Base-by-base conservation (phyloP, 2,888 invertebrate genomes). In the Colletes collaris region DNA sequence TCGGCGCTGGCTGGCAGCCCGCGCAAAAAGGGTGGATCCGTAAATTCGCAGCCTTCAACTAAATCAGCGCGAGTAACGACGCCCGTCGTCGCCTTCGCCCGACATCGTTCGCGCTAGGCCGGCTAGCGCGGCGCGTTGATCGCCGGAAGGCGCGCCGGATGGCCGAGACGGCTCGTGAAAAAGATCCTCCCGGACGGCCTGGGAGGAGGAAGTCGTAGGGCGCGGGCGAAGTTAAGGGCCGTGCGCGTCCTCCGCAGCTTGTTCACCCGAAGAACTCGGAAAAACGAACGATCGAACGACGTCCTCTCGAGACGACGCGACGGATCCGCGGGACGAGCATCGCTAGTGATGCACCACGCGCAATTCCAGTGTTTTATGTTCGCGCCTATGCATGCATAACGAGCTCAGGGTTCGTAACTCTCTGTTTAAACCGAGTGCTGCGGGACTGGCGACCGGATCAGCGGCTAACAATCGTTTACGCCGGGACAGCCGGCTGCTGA, bases 351-450 rank as follows among this genome's bases (percentile, higher is more conserved):
- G 40, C 46, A 19, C 64, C 52, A 11, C 27, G 58, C 27, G n/a
- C 82, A 81, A 81, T 84, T 81, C 70, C 70, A 60, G 50, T 81
- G 82, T 82, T 84, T 87, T 86, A 88, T 86, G 87, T 62, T 84
- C 83, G 81, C 88, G 81, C 85, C 88, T 89, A 90, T 90, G 90
- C 89, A 90, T 90, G 88, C 88, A 85, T 90, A 91, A 91, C 89
- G 89, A 90, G 89, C 86, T 77, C 65, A 75, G 78, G 69, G 83
- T 85, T 89, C 90, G 86, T 90, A 87, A 88, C 88, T 87, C 86
- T 89, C 83, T 79, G 83, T 79, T 82, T 80, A 84, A 83, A 82
- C 78, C 82, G 81, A 79, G 81, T 69, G 82, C 70, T 85, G 83
- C 81, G 78, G 74, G 76, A 84, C 83, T 69, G 78, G 80, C 78